These are phyloP conservation scores for Platycercus adscitus DNA, from an alignment of 2,113 vertebrate genomes.

Conservation along the genomic window DNA sequence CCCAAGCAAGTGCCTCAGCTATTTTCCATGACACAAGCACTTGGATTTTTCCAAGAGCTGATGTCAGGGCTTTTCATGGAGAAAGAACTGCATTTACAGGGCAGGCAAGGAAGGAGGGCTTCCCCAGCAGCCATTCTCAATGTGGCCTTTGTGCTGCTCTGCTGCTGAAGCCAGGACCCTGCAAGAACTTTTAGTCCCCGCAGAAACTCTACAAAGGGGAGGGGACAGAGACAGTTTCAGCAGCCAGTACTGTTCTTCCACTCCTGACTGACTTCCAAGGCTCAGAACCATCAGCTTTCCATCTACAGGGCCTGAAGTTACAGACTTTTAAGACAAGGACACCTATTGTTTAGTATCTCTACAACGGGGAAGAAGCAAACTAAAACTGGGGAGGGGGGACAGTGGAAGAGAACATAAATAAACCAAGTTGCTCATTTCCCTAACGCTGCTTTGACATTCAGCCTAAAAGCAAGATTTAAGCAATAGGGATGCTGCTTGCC, in stretches of 20 bases:
- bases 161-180: slow-evolving; percentile 70
- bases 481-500: neutral
- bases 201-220: slow-evolving; percentile 55
- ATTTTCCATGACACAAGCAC: slow-evolving; percentile 78
- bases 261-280: slow-evolving; percentile 44
- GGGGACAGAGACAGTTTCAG: slow-evolving; percentile 11
- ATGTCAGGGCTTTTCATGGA: slow-evolving; percentile 80
- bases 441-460: neutral
- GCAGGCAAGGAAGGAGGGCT: slow-evolving; percentile 75
- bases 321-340: slow-evolving; percentile 32
- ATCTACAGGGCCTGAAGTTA: slow-evolving; percentile 21
- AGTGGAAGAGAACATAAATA: neutral
- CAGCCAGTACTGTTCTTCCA: slow-evolving; percentile 46
- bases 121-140: slow-evolving; percentile 76
- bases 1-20: slow-evolving; percentile 69
- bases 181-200: slow-evolving; percentile 63
- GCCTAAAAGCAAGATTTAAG: neutral
- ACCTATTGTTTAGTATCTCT: slow-evolving; percentile 13
- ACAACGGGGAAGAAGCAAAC: neutral
- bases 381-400: neutral
- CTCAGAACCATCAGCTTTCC: slow-evolving; percentile 31
- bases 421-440: neutral
- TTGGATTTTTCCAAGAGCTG: slow-evolving; percentile 81
- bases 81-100: slow-evolving; percentile 79
- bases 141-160: slow-evolving; percentile 77